Conservation (phyloP, 2,113 vertebrate genomes). For the Geococcyx californianus region DNA sequence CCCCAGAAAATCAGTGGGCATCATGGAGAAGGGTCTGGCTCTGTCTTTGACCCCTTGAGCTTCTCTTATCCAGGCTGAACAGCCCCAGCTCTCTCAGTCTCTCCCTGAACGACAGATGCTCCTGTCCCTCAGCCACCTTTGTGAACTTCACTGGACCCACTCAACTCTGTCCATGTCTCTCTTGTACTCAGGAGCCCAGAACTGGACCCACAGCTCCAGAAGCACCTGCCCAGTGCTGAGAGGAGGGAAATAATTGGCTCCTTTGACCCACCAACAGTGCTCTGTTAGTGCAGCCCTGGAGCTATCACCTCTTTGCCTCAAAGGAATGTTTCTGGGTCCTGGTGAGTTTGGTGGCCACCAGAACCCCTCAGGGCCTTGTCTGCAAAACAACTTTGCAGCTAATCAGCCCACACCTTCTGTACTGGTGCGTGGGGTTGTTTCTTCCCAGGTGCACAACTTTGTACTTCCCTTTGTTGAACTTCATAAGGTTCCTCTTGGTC, state of each 20-base stretch:
- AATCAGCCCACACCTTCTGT: neutral
- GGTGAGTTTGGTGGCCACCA: neutral
- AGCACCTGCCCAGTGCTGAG: neutral
- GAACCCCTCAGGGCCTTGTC: neutral
- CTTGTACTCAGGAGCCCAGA: neutral
- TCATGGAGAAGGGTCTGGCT: neutral
- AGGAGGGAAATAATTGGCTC: neutral
- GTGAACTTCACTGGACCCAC: neutral
- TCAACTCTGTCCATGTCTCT: neutral
- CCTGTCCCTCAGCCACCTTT: neutral
- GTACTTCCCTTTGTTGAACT: neutral
- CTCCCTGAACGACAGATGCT: neutral
- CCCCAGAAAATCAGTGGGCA: too few species aligned
- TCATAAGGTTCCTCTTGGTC: neutral
- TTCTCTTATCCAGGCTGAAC: neutral
- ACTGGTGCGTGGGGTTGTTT: neutral
- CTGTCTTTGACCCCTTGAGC: neutral
- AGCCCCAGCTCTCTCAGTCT: neutral
- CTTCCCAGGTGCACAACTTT: neutral
- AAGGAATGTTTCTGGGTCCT: neutral
- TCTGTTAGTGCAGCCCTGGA: neutral
- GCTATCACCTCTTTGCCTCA: neutral
- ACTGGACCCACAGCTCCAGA: neutral
- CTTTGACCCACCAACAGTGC: too few species aligned
- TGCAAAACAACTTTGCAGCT: neutral